Percentiles rank a stretch among this genome's conserved stretches.
phyloP scores from a whole-genome alignment of 2,888 invertebrate genomes.

The Chromoteleia sp. region DNA sequence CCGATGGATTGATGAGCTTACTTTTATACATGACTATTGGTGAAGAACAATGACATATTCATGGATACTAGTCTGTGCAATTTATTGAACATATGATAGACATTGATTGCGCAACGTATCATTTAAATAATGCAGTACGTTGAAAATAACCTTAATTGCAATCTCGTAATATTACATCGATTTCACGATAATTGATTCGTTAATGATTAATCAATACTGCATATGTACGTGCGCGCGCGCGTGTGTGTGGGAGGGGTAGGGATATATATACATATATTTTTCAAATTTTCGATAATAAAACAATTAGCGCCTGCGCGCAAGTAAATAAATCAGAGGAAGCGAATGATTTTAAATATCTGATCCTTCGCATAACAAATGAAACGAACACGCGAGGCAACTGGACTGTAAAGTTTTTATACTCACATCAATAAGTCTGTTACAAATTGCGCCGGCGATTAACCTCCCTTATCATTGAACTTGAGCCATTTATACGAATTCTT shows the following conservation, averaged over 20 bases:
- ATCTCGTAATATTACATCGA: slow-evolving; percentile 32
- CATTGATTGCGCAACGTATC: slow-evolving; percentile 43
- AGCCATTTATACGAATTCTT: slow-evolving; percentile 37
- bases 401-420: slow-evolving; percentile 54
- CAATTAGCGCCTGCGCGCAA: slow-evolving; percentile 1
- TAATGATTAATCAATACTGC: slow-evolving; percentile 41
- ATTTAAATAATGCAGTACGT: slow-evolving; percentile 52
- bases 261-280: neutral
- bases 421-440: slow-evolving; percentile 50
- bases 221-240: too few species aligned
- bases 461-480: slow-evolving; percentile 54
- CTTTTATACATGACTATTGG: slow-evolving; percentile 37
- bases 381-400: slow-evolving; percentile 34
- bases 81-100: slow-evolving; percentile 54
- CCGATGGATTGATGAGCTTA: slow-evolving; percentile 36
- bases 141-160: slow-evolving; percentile 48
- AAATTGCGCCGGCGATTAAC: slow-evolving; percentile 47
- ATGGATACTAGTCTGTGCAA: slow-evolving; percentile 40
- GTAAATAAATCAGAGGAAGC: slow-evolving; percentile 30
- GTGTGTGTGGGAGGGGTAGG: too few species aligned
- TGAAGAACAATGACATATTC: slow-evolving; percentile 46
- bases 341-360: slow-evolving; percentile 40
- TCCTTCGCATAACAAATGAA: slow-evolving; percentile 47
- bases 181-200: slow-evolving; percentile 18
- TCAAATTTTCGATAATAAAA: slow-evolving; percentile 9